Evolutionary conservation across 2,797 vertebrate genomes (phyloP), one percentile per base, ranked within the genome.

Genomic region (Arrhamphus sclerolepis): DNA sequence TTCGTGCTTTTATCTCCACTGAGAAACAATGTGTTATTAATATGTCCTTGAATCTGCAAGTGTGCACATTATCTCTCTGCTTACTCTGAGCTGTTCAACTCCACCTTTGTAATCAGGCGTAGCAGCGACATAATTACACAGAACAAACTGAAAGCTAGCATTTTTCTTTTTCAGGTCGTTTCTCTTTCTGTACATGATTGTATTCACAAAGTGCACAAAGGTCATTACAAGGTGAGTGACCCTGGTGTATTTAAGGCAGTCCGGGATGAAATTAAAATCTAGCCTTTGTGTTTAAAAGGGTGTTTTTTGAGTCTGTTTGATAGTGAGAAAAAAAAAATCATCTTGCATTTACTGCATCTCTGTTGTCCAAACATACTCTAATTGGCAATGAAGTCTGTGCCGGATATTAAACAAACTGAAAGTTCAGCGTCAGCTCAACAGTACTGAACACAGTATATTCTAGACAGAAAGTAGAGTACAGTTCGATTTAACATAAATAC

Each of bases 81-180:
- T 67, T 9, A 66, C 66, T 74, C 38, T 70, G 46, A 65, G 60
- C 62, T 69, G 34, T 38, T 11, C 3, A 29, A 57, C 76, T 62
- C 57, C 80, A 53, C 66, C 77, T 58, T 53, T 46, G 55, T 56
- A 16, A 22, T n/a, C 69, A 64, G 49, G 50, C 47, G 26, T 73
- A 54, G 17, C 22, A 46, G 11, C 54, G 46, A 53, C 57, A 50
- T 19, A 26, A 46, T 19, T 9, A 3, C 41, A 6, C 14, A 11
- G 54, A 17, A 65, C 59, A 83, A 84, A 86, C 53, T 62, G 69
- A 83, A 82, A 83, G 65, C 64, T 44, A 6, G 16, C 46, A 53
- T 16, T 43, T 17, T 29, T 29, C 34, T 2, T 29, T 18, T n/a
- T 0, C 26, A 51, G 28, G 14, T 7, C 21, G 22, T 34, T 49